Evolutionary conservation across 2,797 vertebrate species (phyloP), one percentile per base, ranked within the genome.

Genomic region (Mormyrops attenuatus): DNA sequence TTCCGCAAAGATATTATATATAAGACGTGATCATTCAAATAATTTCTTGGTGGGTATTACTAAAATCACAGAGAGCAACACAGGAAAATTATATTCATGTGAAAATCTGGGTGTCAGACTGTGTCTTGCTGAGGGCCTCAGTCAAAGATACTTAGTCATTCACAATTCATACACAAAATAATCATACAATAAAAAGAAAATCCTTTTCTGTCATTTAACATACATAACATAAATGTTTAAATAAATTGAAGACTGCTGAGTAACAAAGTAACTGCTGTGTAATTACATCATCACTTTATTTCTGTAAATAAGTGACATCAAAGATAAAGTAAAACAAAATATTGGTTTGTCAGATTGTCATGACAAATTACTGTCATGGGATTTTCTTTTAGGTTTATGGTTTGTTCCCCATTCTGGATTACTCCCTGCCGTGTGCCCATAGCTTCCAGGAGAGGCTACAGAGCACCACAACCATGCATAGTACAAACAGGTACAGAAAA

Each of bases 291-390:
- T 89, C 88, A 92, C 91, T 90, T 94, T 90, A 90, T 93, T 92
- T 91, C 85, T 90, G 89, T 91, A 93, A 94, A 92, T 90, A 84
- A 92, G 90, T 91, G 91, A 88, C 93, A 94, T 94, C 93, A 94
- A 95, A 95, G 93, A 89, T 90, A 91, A 93, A 88, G 93, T 88
- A 92, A 92, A 91, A 93, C 89, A 87, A 87, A 52, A 26, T 91
- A 88, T 89, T 93, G 92, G 93, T 94, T 94, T 94, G 94, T 94
- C 93, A 92, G 89, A 87, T 34, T 30, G 90, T 90, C 90, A 66
- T 87, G 92, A 90, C 92, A 92, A 94, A 94, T 95, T 94, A 94
- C 92, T 89, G 89, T 93, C 85, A 34, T 49, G 41, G 15, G 38
- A 17, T 47, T 84, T 94, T 93, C 93, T 94, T 92, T 95, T 90